Evolutionary conservation across 2,113 vertebrate genomes (phyloP), one percentile per base, ranked within the genome.

Genomic region (Leptocoma aspasia): DNA sequence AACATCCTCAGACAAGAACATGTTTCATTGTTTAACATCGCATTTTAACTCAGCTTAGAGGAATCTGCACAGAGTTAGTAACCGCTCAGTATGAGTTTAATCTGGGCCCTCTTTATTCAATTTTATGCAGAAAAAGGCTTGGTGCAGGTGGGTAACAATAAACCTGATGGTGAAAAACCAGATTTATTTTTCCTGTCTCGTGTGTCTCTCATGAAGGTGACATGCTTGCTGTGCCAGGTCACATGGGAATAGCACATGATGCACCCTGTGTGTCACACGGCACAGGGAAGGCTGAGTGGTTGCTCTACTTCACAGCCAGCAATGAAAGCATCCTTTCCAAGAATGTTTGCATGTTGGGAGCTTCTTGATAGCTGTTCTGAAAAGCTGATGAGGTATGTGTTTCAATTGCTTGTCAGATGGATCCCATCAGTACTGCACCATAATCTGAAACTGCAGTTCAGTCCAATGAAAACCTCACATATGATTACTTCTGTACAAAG

Each of bases 191-290:
- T 80, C 35, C 35, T 54, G 9, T 68, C 70, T 92, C 5, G 1
- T 42, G 76, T 83, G 42, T 70, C 22, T 86, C 20, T 71, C 37
- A 56, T 64, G 76, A 47, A 90, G 53, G 14, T 77, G 86, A 77
- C 68, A 82, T 39, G 45, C 33, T n/a, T 59, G n/a, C 72, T 2
- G 24, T 82, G 79, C 63, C 49, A 80, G 66, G 63, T 86, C 93
- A 82, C 93, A 90, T 77, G 93, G 82, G 71, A 90, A 56, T 3
- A 72, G 86, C 89, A 86, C 59, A 72, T 89, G 94, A 94, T 82
- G 70, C 61, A 60, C 49, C 27, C 35, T 28, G 22, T 54, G 56
- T 93, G 78, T 85, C 82, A 94, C 82, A 63, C 0, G 2, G 75
- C 85, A 68, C 39, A 37, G 57, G 39, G 54, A 83, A 49, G 61